Percentiles rank a stretch among this genome's conserved stretches.
Conservation (phyloP, 2,113 vertebrate genomes). For the Hippocampus mohnikei region DNA sequence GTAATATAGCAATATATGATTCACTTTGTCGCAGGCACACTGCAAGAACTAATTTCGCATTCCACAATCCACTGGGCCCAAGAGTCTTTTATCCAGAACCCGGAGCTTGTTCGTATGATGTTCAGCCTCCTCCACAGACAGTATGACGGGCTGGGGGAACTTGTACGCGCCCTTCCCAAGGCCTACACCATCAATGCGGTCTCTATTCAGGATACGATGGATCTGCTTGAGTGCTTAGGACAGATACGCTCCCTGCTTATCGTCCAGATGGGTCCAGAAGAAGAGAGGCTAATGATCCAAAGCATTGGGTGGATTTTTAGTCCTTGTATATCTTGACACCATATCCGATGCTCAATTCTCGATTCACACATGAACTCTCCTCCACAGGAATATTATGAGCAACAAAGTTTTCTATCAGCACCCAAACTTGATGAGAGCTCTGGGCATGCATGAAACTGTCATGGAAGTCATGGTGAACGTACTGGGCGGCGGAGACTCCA, state of each 20-base stretch:
- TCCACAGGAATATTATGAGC: slow-evolving; percentile 88
- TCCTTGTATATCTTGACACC: not conserved
- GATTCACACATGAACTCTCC: not conserved
- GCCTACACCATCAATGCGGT: slow-evolving; percentile 86
- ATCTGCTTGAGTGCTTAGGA: slow-evolving; percentile 86
- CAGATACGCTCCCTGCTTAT: slow-evolving; percentile 95
- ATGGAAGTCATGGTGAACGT: slow-evolving; percentile 98
- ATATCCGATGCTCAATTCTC: not conserved
- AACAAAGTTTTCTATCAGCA: slow-evolving; percentile 94
- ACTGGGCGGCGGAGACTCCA: slow-evolving; percentile 87
- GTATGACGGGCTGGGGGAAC: slow-evolving; percentile 87
- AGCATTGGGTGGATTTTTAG: slow-evolving; percentile 82
- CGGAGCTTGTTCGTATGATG: slow-evolving; percentile 90
- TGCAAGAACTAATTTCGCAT: slow-evolving; percentile 92
- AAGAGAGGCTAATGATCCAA: slow-evolving; percentile 96
- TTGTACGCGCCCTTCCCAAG: slow-evolving; percentile 86
- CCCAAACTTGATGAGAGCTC: slow-evolving; percentile 88
- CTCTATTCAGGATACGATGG: slow-evolving; percentile 86
- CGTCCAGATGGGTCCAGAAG: slow-evolving; percentile 95
- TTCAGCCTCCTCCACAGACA: slow-evolving; percentile 92
- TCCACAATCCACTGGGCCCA: slow-evolving; percentile 94
- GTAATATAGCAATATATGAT: not conserved
- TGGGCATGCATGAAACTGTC: slow-evolving; percentile 93
- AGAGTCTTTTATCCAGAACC: slow-evolving; percentile 92
- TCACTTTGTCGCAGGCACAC: slow-evolving; percentile 67